Evolutionary conservation across 2,888 invertebrate genomes (phyloP).

Genomic region (Tethea ocularis): DNA sequence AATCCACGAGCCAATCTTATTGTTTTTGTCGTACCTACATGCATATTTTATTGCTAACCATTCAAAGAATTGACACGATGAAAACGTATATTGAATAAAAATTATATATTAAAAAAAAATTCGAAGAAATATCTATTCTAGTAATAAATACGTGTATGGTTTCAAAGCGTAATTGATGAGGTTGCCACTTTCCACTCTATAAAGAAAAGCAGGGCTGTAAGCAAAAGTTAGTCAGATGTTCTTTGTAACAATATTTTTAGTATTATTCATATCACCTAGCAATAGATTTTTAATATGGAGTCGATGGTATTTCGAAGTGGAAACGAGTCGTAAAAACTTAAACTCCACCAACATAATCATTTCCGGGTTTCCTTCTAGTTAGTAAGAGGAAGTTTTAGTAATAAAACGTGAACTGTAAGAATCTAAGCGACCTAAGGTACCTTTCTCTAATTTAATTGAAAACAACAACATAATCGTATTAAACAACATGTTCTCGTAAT

Average conservation of each 20-base stretch:
- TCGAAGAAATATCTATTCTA: background rate
- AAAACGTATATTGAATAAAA: conserved; percentile 3
- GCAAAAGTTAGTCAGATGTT: background rate
- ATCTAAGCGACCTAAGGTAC: too few species aligned
- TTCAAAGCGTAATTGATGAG: too few species aligned
- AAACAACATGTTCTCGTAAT: background rate
- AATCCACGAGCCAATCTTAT: background rate
- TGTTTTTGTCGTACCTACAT: background rate
- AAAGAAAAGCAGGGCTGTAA: too few species aligned
- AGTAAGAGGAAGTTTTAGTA: background rate
- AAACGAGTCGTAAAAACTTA: too few species aligned
- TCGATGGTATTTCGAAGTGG: too few species aligned
- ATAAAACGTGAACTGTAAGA: too few species aligned
- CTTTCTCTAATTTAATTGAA: background rate
- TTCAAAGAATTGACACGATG: background rate
- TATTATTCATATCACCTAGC: background rate
- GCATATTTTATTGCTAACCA: background rate
- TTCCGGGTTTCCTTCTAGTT: too few species aligned
- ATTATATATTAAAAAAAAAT: background rate
- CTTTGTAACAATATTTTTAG: background rate
- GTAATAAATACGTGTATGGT: too few species aligned
- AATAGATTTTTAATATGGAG: too few species aligned
- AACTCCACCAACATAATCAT: too few species aligned
- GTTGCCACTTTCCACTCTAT: too few species aligned
- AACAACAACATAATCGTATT: background rate